Conservation (phyloP, 2,113 vertebrate genomes). For the Merops nubicus region DNA sequence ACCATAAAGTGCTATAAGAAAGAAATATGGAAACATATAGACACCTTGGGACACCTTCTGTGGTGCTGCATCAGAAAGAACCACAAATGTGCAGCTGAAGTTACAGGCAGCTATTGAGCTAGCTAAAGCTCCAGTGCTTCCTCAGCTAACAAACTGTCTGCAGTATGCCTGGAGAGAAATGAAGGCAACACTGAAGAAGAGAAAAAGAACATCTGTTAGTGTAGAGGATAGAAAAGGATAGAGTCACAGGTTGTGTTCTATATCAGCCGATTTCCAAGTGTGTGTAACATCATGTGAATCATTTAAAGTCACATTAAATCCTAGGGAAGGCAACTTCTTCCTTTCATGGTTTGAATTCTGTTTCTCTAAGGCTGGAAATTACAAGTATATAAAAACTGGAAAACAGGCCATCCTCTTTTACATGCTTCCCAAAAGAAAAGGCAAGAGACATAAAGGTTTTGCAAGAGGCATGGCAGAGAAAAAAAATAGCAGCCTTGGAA, state of each 20-base stretch:
- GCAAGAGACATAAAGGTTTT: conserved; percentile 67
- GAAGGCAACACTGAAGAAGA: not conserved
- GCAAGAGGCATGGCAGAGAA: conserved; percentile 78
- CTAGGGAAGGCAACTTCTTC: not conserved
- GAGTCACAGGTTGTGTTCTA: not conserved
- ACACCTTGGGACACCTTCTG: not conserved
- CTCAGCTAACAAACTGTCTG: not conserved
- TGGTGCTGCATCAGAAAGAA: not conserved
- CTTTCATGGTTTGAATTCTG: not conserved
- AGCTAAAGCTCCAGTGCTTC: not conserved
- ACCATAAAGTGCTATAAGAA: not conserved
- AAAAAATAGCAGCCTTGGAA: conserved; percentile 79
- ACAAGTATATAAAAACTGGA: conserved; percentile 43
- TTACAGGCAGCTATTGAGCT: not conserved
- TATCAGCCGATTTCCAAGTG: not conserved
- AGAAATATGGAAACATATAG: not conserved
- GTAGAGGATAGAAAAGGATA: not conserved
- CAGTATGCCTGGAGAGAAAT: not conserved
- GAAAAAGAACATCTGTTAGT: not conserved
- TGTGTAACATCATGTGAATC: not conserved
- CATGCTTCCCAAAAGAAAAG: conserved; percentile 78
- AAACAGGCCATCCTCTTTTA: not conserved
- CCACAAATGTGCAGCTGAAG: not conserved
- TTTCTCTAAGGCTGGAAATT: conserved; percentile 22
- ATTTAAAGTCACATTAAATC: not conserved